Evolutionary conservation across 2,113 vertebrate species (phyloP).

Genomic region (Cnemophilus loriae): DNA sequence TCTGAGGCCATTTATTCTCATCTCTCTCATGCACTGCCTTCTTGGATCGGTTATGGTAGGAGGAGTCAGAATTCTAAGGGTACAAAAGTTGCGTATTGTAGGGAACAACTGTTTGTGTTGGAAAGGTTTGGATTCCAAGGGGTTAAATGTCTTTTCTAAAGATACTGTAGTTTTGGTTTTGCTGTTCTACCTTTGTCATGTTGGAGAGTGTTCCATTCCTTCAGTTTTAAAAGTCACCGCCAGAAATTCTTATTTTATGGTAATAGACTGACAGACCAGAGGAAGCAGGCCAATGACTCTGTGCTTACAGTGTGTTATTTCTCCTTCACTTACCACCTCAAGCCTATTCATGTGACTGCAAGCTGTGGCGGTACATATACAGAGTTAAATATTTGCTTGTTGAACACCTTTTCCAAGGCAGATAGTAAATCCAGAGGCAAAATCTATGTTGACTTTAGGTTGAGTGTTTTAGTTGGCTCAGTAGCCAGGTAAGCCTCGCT

Average conservation of each 20-base stretch:
- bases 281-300: background rate
- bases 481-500: background rate
- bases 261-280: background rate
- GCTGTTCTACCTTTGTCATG: background rate
- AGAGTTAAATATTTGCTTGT: background rate
- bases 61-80: background rate
- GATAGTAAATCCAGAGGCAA: background rate
- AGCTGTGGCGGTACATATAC: background rate
- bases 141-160: background rate
- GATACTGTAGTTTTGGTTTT: background rate
- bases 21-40: background rate
- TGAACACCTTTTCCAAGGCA: background rate
- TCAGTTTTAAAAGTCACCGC: background rate
- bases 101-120: background rate
- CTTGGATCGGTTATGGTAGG: background rate
- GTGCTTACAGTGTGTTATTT: background rate
- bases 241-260: background rate
- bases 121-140: background rate
- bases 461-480: background rate
- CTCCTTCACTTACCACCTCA: background rate
- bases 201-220: background rate
- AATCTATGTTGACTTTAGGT: background rate
- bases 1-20: background rate
- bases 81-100: background rate
- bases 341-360: background rate